Conservation (phyloP, 2,113 vertebrate species). For the Zapus hudsonius region DNA sequence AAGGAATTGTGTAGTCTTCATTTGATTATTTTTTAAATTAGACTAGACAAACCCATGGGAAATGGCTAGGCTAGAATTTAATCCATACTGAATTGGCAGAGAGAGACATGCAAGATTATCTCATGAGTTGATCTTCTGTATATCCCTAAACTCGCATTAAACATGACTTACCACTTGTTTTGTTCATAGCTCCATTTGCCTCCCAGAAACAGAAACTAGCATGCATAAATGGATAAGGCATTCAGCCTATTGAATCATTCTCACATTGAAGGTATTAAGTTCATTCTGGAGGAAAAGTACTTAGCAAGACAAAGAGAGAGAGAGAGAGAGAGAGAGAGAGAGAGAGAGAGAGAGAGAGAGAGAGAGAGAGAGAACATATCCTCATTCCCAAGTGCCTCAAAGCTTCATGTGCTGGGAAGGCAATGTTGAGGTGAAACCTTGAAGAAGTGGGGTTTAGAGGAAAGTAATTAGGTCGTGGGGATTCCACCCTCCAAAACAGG, state of each 20-base stretch:
- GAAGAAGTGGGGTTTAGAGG: neutral
- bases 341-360: too few relatives aligned
- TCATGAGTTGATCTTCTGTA: neutral
- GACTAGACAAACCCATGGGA: conserved; percentile 47
- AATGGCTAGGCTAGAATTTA: neutral
- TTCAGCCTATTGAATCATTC: neutral
- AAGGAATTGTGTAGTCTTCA: conserved; percentile 13
- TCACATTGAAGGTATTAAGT: conserved; percentile 33
- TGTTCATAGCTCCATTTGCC: conserved; percentile 46
- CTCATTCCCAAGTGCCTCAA: neutral
- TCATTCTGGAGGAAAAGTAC: neutral
- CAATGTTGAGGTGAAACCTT: neutral
- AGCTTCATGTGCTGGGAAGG: neutral
- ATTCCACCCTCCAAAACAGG: neutral
- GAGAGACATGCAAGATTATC: conserved; percentile 27
- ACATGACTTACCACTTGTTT: conserved; percentile 64
- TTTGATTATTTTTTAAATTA: conserved; percentile 66
- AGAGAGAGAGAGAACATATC: too few relatives aligned
- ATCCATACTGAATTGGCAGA: neutral
- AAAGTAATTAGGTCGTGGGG: neutral
- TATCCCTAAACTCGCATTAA: conserved; percentile 41
- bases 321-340: too few relatives aligned
- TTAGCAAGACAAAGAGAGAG: neutral
- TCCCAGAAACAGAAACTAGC: conserved; percentile 36
- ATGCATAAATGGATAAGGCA: neutral